Base-by-base conservation (phyloP, 2,888 invertebrate species). In the Erynnis tages region DNA sequence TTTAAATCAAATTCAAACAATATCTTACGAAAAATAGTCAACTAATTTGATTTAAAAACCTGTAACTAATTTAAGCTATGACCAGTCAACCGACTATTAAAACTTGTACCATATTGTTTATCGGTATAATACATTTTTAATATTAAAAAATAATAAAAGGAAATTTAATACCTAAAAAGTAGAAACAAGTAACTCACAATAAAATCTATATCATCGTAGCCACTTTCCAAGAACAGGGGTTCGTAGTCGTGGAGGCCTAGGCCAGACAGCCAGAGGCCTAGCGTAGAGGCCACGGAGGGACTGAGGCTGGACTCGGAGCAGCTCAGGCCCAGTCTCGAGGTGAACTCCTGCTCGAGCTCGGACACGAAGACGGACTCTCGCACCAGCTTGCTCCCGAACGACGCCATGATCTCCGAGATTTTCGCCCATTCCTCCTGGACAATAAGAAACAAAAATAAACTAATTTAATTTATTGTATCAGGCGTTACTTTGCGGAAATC, bases 381-480 rank as follows among this genome's bases (percentile, higher is more conserved):
- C 8, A 95, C 93, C 25, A 96, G 91, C 52, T 95, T 95, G 60
- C 95, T 95, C 55, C 97, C 97, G 73, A 98, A 96, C 1, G 97
- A 96, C 34, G 97, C 97, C 94, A 98, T 96, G 69, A 98, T 98
- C 84, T 97, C 97, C 40, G 96, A 96, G 68, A 98, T 97, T 87
- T 97, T 96, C 16, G 96, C 96, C 96, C 98, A 98, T 88, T 98
- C 98, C 84, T 97, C 97, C 85, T 96, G 94, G 8, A 32, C 11
- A n/a, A n/a, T n/a, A n/a, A n/a, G 11, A 37, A 19, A 13, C 5
- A 21, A 32, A 49, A 16, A 23, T 1, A 10, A 38, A 10, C n/a
- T n/a, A n/a, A n/a, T n/a, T n/a, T n/a, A n/a, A n/a, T n/a, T n/a
- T n/a, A n/a, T n/a, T n/a, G n/a, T n/a, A n/a, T n/a, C n/a, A n/a